phyloP scores from a whole-genome alignment of 1,140 invertebrate genomes.

The Grapholita molesta region DNA sequence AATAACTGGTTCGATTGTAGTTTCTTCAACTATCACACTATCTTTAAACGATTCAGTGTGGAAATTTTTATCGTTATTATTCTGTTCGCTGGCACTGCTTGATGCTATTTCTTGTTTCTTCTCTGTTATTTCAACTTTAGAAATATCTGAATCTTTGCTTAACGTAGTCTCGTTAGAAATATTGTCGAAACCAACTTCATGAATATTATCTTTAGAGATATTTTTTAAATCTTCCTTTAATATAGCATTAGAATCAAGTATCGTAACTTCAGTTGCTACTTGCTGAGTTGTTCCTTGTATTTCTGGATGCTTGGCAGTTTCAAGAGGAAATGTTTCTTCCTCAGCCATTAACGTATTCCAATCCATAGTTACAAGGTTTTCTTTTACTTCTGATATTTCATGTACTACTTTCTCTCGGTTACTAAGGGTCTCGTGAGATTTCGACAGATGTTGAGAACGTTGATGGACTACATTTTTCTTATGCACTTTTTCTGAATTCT shows the following conservation, averaged over 20 bases:
- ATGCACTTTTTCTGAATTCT: neutral
- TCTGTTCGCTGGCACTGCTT: slow-evolving; percentile 46
- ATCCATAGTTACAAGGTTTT: slow-evolving; percentile 43
- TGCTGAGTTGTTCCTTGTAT: slow-evolving; percentile 31
- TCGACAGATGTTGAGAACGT: neutral
- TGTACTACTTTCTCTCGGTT: neutral
- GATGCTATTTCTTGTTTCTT: slow-evolving; percentile 23
- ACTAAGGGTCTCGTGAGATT: neutral
- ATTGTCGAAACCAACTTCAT: neutral
- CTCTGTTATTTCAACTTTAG: neutral
- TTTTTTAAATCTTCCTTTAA: slow-evolving; percentile 23
- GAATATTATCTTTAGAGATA: slow-evolving; percentile 15
- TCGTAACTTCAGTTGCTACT: slow-evolving; percentile 54
- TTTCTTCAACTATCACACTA: slow-evolving; percentile 52
- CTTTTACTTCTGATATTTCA: neutral
- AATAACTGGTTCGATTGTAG: slow-evolving; percentile 37
- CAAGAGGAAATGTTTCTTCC: slow-evolving; percentile 50
- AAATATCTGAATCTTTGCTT: neutral
- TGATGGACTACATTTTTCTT: neutral
- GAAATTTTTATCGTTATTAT: slow-evolving; percentile 66
- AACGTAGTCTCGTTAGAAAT: neutral
- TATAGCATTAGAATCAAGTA: slow-evolving; percentile 39
- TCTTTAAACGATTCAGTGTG: slow-evolving; percentile 42
- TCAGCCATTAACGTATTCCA: slow-evolving; percentile 68
- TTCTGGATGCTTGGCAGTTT: slow-evolving; percentile 33